Conservation (phyloP, 1,140 invertebrate species). For the Papilio dardanus region DNA sequence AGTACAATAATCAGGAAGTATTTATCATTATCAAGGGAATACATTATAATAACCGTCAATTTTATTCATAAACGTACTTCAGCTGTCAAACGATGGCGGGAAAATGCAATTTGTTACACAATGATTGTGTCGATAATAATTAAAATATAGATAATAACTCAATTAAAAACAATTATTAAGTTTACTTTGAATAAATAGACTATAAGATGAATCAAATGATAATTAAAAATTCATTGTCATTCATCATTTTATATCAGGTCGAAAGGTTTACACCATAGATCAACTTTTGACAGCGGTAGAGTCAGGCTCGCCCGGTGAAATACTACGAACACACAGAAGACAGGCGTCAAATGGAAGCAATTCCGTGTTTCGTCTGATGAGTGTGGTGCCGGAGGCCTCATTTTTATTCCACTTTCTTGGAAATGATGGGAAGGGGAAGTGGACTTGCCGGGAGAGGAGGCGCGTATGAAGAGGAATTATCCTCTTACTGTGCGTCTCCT, state of each 20-base stretch:
- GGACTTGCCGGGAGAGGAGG: no score
- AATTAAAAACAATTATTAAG: background rate
- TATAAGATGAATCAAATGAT: background rate
- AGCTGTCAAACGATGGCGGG: constrained; percentile 21
- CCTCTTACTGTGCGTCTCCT: no score
- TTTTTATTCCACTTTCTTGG: no score
- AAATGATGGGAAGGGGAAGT: no score
- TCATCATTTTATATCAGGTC: no score
- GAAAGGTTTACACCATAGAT: background rate
- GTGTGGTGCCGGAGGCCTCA: no score
- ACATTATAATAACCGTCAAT: background rate
- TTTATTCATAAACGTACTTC: constrained; percentile 16
- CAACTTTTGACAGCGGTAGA: no score
- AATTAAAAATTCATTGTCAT: background rate
- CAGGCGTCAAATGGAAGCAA: no score
- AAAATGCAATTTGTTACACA: constrained; percentile 6
- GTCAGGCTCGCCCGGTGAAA: no score
- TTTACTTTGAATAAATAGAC: background rate
- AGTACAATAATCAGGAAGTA: constrained; percentile 17
- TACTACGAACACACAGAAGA: no score
- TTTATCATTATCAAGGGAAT: background rate
- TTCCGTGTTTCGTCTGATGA: no score
- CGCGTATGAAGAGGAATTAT: no score
- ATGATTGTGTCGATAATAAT: background rate
- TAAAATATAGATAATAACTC: constrained; percentile 11